Evolutionary conservation across 2,888 invertebrate species (phyloP), one percentile per base, ranked within the genome.

Genomic region (Apoda limacodes): DNA sequence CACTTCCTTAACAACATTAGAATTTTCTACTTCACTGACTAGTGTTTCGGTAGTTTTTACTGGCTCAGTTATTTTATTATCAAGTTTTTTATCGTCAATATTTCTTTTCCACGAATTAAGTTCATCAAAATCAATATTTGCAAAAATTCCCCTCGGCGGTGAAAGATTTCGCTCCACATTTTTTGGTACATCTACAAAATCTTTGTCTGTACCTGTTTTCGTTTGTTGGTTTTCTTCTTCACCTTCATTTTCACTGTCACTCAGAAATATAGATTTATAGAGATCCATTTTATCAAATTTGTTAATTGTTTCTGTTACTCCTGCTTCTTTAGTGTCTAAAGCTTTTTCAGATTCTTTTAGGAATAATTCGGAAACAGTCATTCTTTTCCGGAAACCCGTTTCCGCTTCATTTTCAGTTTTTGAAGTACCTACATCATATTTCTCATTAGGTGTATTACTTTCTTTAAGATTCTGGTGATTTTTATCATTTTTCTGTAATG

Each of bases 201-300:
- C 59, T 9, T 42, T 51, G 1, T 22, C 13, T 12, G 32, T 27
- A 4, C 25, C 32, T 4, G 38, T 43, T 19, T 40, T 46, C n/a
- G 30, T 37, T 25, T 23, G 34, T 27, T 23, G 25, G 14, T 30
- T 35, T 22, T 31, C 41, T 30, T 37, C 34, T 26, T 71, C 72
- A 3, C 76, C 75, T 28, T 88, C 88, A 9, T 84, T 83, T 47
- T 89, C 91, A 52, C 89, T 90, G 35, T 92, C 91, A 49, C 89
- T 89, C 13, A 91, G 82, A 57, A 97, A 97, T 50, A 97, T 93
- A 0, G 93, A 89, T 64, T 92, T 93, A 55, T 94, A 97, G 3
- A 97, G 74, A 65, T 95, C 95, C 60, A 82, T 76, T 66, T 68
- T 80, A 34, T 82, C 76, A 33, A 82, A 82, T 44, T 74, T 69